Evolutionary conservation across 2,797 vertebrate genomes (phyloP), one percentile per base, ranked within the genome.

Genomic region (Fistularia commersonii): DNA sequence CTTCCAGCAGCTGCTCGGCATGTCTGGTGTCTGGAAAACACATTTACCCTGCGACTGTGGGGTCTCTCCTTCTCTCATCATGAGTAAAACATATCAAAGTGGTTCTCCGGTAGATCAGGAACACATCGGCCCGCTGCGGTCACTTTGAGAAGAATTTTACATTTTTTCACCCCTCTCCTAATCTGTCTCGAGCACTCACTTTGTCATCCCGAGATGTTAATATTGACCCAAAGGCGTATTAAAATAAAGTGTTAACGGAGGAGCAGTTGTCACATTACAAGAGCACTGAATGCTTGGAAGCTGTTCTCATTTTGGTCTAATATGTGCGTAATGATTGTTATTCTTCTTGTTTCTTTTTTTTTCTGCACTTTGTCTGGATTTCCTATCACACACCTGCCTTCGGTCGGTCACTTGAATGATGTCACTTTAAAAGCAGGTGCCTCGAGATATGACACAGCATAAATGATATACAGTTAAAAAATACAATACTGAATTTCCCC

Each of bases 1-100:
- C 62, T 44, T 84, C 61, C 72, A 83, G 64, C 90, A 90, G 87
- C 81, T 87, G 87, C 63, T 77, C 45, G 40, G 34, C 64, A 46
- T 43, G 63, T 62, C 48, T 55, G 6, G 6, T 48, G 66, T 62
- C 86, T 89, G 87, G 64, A 60, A 87, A 87, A 86, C 62, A 66
- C 79, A 83, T 89, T 79, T 80, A 54, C 74, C 63, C 41, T 75
- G 57, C 58, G 56, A 48, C 12, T 62, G 71, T 77, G 66, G 64
- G 70, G 76, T 58, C 48, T 38, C 9, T 55, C 45, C 49, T 12
- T 41, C 51, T 37, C 47, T 41, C 57, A 60, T 60, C 55, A 55
- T 54, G 58, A 62, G 44, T 51, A 62, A 66, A 71, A 50, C 56
- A 58, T 75, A 73, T 82, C 67, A 85, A 72, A 80, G 73, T 68